A percentile compares a stretch with the other conserved stretches of the same genome.
Evolutionary conservation across 2,888 invertebrate species (phyloP).

Genomic region (Noctua janthina): DNA sequence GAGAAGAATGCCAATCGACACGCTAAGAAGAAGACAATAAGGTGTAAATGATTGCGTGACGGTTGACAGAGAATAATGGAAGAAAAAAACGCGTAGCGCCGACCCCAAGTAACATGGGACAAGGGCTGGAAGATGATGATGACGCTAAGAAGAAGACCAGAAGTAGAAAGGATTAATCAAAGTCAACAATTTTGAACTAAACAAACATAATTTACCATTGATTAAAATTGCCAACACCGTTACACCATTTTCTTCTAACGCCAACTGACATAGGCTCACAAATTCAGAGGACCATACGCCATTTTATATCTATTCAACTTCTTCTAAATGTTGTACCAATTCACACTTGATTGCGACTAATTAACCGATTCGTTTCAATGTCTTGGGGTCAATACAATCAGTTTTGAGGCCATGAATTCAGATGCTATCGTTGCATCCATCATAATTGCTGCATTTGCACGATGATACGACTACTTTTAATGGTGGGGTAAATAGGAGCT

Average conservation of each 20-base stretch:
- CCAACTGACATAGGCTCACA: not conserved
- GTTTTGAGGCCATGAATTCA: slow-evolving; percentile 36
- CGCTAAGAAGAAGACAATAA: too few relatives aligned
- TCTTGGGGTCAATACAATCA: slow-evolving; percentile 74
- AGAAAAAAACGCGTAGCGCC: too few relatives aligned
- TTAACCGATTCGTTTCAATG: slow-evolving; percentile 80
- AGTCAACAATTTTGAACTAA: not conserved
- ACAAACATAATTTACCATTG: not conserved
- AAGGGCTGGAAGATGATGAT: too few relatives aligned
- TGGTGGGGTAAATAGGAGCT: not conserved
- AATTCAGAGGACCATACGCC: slow-evolving; percentile 19
- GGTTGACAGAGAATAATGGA: too few relatives aligned
- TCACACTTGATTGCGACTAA: slow-evolving; percentile 74
- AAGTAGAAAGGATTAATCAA: not conserved
- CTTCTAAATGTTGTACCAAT: slow-evolving; percentile 57
- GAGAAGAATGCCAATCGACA: too few relatives aligned
- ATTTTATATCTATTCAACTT: slow-evolving; percentile 29
- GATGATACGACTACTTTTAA: not conserved
- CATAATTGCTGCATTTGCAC: slow-evolving; percentile 43
- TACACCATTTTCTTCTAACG: not conserved
- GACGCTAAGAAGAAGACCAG: not conserved
- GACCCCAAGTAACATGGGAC: too few relatives aligned
- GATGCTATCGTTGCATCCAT: slow-evolving; percentile 36
- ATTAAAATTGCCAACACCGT: slow-evolving; percentile 15
- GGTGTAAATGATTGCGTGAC: too few relatives aligned